Percentiles rank a stretch among this genome's conserved stretches.
phyloP scores from a whole-genome alignment of 2,797 vertebrate species.

The Crax fasciolata region DNA sequence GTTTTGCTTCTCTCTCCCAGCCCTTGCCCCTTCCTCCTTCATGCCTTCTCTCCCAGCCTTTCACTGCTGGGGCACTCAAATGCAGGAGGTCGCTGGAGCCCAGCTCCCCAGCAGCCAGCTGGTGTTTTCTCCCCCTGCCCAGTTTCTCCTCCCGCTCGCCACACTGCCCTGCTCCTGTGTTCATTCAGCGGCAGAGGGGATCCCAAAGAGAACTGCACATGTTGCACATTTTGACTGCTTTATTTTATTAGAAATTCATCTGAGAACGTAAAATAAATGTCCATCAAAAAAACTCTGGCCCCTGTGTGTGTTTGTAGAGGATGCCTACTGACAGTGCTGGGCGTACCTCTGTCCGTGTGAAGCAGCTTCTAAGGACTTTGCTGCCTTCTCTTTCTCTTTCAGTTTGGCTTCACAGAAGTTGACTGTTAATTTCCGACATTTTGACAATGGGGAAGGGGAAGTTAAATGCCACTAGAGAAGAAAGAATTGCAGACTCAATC shows the following conservation, averaged over 20 bases:
- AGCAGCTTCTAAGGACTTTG: slow-evolving; percentile 14
- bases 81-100: neutral
- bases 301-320: neutral
- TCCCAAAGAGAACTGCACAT: neutral
- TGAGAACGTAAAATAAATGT: slow-evolving; percentile 39
- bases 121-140: neutral
- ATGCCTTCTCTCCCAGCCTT: neutral
- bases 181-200: neutral
- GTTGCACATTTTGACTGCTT: slow-evolving; percentile 24
- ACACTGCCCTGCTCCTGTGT: neutral
- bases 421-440: slow-evolving; percentile 10
- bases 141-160: neutral
- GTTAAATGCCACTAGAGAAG: slow-evolving; percentile 35
- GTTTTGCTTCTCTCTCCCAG: neutral
- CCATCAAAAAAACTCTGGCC: neutral
- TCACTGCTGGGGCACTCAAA: neutral
- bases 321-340: accelerated
- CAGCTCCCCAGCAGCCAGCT: neutral
- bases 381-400: slow-evolving; percentile 42
- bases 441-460: neutral
- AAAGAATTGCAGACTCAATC: neutral
- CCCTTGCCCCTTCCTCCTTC: neutral
- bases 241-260: slow-evolving; percentile 34
- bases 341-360: neutral
- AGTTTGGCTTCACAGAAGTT: slow-evolving; percentile 28